Evolutionary conservation across 2,797 vertebrate species (phyloP), one percentile per base, ranked within the genome.

Genomic region (Clarias laeviceps): DNA sequence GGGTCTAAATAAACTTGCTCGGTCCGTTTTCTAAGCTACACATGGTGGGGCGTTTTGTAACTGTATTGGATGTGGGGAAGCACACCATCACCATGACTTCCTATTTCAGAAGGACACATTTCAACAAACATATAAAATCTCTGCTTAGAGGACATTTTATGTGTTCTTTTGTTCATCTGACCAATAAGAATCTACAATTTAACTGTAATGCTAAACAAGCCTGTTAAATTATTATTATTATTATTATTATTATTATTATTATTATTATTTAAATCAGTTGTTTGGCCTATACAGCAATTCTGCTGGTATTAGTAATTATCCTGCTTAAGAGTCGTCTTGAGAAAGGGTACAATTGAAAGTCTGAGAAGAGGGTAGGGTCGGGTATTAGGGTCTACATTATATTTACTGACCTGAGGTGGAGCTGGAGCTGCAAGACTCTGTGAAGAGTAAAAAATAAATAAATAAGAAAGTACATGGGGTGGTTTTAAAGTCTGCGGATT

Each of bases 351-450:
- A 50, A 50, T 2, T 50, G 45, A 50, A 50, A 12, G 45, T 12
- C 11, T 45, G 45, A 45, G 45, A 45, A 45, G 11, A 45, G 9
- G 11, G 2, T 50, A 12, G 11, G 45, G 5, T 50, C 11, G 0
- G 45, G 45, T 50, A 50, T 50, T 50, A 50, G 11, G 45, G 11
- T 50, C 45, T 50, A 50, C 45, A 24, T 70, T 11, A 14, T 14
- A 50, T 7, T 32, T 8, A 22, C 73, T 77, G 54, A 77, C 73
- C 73, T 57, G 73, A 57, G 62, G 29, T 59, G 85, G 64, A 86
- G 34, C 62, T 6, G 64, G 72, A 69, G 40, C 85, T 61, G 54
- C 50, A 45, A 77, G 11, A 8, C 72, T 72, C 85, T 86, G 34
- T 45, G 9, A 12, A 50, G 3, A 45, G 45, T 45, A 0, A 2